Evolutionary conservation across 2,797 vertebrate genomes (phyloP), one percentile per base, ranked within the genome.

Genomic region (Mormyrops boulengeri): DNA sequence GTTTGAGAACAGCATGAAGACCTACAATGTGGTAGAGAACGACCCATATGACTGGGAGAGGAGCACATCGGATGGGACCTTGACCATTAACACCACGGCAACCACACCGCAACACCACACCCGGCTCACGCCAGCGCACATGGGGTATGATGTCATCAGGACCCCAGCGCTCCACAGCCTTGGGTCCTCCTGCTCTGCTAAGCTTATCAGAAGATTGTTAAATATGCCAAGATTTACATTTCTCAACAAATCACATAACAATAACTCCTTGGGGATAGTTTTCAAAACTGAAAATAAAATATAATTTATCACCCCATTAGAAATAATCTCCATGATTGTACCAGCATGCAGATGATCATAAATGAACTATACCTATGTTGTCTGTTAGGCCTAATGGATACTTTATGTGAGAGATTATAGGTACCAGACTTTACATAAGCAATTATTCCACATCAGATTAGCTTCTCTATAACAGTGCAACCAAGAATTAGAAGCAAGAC

Each of bases 11-110:
- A 99, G 98, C 94, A 99, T 99, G 97, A 99, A 98, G 94, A 97
- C 96, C 0, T 98, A 97, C 93, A 98, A 98, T 6, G 97, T 99
- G 9, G 95, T 97, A 93, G 99, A 99, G 93, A 99, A 97, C 19
- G 98, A 99, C 90, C 97, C 97, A 2, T 99, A 98, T 77, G 99
- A 99, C 94, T 99, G 99, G 99, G 99, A 99, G 95, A 97, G 98
- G 92, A 97, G 96, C 50, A 95, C 96, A 91, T 95, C 96, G 8
- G 99, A 99, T 1, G 97, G 97, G 89, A 96, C 97, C 53, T 92
- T 98, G 90, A 97, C 97, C 1, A 97, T 97, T 1, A 98, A 95
- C 19, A 95, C 97, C 49, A 95, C 97, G 17, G 97, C 97, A 89
- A 97, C 97, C 49, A 98, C 98, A 0, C 98, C 98, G 55, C 99